phyloP scores from a whole-genome alignment of 1,140 invertebrate species.

The Lucilia cuprina region DNA sequence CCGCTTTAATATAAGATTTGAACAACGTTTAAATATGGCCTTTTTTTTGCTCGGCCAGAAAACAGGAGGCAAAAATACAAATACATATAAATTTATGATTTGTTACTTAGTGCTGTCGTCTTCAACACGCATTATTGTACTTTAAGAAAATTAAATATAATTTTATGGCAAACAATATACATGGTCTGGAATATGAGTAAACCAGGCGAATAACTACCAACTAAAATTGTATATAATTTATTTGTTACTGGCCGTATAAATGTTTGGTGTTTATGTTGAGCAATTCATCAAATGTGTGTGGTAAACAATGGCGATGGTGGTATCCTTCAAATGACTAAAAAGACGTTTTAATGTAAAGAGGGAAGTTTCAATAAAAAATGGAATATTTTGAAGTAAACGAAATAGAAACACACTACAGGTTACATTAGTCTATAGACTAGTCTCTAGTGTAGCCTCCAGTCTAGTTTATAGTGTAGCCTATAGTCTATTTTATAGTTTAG shows the following conservation, averaged over 20 bases:
- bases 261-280: slow-evolving; percentile 25
- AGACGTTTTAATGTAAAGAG: too few relatives aligned
- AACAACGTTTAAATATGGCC: slow-evolving; percentile 17
- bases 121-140: slow-evolving; percentile 1
- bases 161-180: neutral
- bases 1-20: neutral
- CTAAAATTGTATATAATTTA: slow-evolving; percentile 22
- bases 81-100: neutral
- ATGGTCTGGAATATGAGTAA: neutral
- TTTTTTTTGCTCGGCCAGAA: neutral
- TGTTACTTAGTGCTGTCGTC: neutral
- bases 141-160: slow-evolving; percentile 29
- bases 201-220: neutral
- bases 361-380: too few relatives aligned
- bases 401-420: too few relatives aligned
- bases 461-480: too few relatives aligned
- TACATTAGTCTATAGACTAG: too few relatives aligned
- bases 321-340: too few relatives aligned
- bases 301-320: too few relatives aligned
- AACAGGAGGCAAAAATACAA: too few relatives aligned
- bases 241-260: slow-evolving; percentile 15
- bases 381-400: too few relatives aligned
- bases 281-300: slow-evolving; percentile 9
- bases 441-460: too few relatives aligned
- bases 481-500: too few relatives aligned